Conservation (phyloP, 2,797 vertebrate species). For the Chromis chromis region DNA sequence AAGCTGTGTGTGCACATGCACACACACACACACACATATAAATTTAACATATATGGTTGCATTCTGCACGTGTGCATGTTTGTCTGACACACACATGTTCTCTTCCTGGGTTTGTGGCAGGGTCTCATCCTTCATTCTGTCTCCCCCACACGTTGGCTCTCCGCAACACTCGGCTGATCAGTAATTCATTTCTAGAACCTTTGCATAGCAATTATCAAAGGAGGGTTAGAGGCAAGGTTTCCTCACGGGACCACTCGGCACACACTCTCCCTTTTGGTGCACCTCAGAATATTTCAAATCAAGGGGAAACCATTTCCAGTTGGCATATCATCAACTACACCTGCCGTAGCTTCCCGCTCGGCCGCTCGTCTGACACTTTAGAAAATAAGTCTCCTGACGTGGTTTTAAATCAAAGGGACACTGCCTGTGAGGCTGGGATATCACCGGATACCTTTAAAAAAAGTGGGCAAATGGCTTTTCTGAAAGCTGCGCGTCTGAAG, state of each 20-base stretch:
- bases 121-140: slow-evolving; percentile 85
- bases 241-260: slow-evolving; percentile 64
- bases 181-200: slow-evolving; percentile 89
- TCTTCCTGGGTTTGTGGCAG: slow-evolving; percentile 61
- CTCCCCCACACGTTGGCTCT: slow-evolving; percentile 85
- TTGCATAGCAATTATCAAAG: slow-evolving; percentile 90
- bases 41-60: slow-evolving; percentile 7
- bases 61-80: slow-evolving; percentile 16
- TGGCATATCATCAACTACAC: slow-evolving; percentile 83
- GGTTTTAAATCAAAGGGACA: slow-evolving; percentile 81
- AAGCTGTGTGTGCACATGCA: neutral
- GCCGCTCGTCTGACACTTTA: slow-evolving; percentile 77
- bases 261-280: slow-evolving; percentile 66
- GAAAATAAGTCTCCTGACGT: slow-evolving; percentile 80
- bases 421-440: slow-evolving; percentile 65
- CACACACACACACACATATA: neutral
- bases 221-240: slow-evolving; percentile 85
- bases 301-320: slow-evolving; percentile 78
- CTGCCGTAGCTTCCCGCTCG: slow-evolving; percentile 78
- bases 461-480: slow-evolving; percentile 74
- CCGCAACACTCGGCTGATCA: slow-evolving; percentile 89
- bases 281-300: slow-evolving; percentile 79
- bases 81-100: slow-evolving; percentile 51
- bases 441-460: slow-evolving; percentile 67
- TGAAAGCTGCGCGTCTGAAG: slow-evolving; percentile 57